A percentile compares a stretch with the other conserved stretches of the same genome.
Evolutionary conservation across 2,888 invertebrate genomes (phyloP).

Genomic region (Acronicta psi): DNA sequence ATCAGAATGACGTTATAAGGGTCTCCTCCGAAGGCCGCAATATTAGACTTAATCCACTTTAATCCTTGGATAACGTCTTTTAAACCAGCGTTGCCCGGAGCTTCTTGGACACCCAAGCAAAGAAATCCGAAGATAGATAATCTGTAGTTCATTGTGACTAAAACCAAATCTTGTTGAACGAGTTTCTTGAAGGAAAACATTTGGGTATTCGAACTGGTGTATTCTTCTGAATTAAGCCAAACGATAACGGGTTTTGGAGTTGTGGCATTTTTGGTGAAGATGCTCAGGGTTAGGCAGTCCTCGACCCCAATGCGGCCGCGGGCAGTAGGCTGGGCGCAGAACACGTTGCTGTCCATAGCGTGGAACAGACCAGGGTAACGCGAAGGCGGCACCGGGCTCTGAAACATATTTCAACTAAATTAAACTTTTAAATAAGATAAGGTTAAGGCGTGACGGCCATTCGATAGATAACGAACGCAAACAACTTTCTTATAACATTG

Average conservation of each 20-base stretch:
- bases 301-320: conserved; percentile 77
- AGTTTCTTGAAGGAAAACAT: conserved; percentile 87
- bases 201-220: conserved; percentile 61
- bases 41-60: conserved; percentile 92
- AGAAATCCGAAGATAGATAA: conserved; percentile 93
- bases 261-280: conserved; percentile 72
- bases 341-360: conserved; percentile 66
- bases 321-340: conserved; percentile 75
- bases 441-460: conserved; percentile 14
- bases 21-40: conserved; percentile 84
- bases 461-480: conserved; percentile 37
- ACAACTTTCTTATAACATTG: conserved; percentile 34
- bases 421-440: conserved; percentile 31
- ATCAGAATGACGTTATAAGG: conserved; percentile 92
- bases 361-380: conserved; percentile 58
- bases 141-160: conserved; percentile 91
- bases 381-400: conserved; percentile 59
- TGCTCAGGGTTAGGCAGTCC: conserved; percentile 77
- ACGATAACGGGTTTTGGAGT: conserved; percentile 77
- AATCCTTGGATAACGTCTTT: conserved; percentile 95
- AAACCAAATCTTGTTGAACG: conserved; percentile 90
- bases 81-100: conserved; percentile 95
- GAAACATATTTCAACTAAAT: conserved; percentile 51
- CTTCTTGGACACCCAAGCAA: conserved; percentile 88
- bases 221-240: conserved; percentile 79